phyloP scores from a whole-genome alignment of 2,113 vertebrate genomes.

The Hassar affinis region DNA sequence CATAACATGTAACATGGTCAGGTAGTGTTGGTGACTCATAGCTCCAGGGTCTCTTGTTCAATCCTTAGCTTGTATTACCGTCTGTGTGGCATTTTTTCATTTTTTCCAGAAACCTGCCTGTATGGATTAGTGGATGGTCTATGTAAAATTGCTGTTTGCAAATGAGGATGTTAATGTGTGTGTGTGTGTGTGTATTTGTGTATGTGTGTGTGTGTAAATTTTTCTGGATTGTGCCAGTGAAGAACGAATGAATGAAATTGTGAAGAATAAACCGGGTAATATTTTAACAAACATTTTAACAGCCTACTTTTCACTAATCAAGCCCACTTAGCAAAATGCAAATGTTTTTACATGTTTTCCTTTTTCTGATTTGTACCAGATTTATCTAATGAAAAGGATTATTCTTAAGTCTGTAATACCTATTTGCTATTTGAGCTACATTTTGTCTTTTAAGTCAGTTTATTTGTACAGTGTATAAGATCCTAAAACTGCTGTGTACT shows the following conservation, averaged over 20 bases:
- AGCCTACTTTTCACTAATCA: neutral
- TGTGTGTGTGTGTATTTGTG: too few species aligned
- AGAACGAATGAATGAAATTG: neutral
- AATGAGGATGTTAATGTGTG: neutral
- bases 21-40: neutral
- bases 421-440: neutral
- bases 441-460: neutral
- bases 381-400: neutral
- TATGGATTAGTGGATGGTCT: neutral
- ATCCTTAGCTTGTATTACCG: neutral
- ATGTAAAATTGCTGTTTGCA: neutral
- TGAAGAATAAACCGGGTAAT: neutral
- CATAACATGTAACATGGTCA: neutral
- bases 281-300: neutral
- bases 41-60: neutral
- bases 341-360: neutral
- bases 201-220: neutral
- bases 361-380: neutral
- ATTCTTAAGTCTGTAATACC: neutral
- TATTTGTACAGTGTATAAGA: neutral
- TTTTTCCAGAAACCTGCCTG: neutral
- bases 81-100: neutral
- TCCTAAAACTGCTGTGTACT: neutral
- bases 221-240: neutral
- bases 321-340: neutral